Evolutionary conservation across 30 jellyfish, hydroid and myxozoan genomes (phyloP).

Genomic region (Haliclystus octoradiatus): DNA sequence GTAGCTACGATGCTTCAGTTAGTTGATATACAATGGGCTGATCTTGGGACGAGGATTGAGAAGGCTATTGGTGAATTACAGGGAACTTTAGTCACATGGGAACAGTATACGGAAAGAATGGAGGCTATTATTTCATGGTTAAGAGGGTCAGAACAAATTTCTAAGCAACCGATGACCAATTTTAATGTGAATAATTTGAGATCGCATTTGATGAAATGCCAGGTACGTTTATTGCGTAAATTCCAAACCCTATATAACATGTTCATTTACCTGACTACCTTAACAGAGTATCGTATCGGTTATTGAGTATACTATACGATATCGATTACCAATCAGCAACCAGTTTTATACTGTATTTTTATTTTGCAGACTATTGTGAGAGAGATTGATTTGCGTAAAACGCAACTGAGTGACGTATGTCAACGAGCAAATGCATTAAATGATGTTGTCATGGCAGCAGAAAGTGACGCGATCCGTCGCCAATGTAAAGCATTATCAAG

Average conservation of each 20-base stretch:
- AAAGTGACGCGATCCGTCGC: slow-evolving; percentile 18
- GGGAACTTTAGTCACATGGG: slow-evolving; percentile 60
- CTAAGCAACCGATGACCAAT: slow-evolving; percentile 46
- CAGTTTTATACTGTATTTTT: background rate
- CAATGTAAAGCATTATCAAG: slow-evolving; percentile 36
- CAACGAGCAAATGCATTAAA: slow-evolving; percentile 24
- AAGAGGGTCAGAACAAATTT: slow-evolving; percentile 44
- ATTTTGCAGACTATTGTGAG: slow-evolving; percentile 23
- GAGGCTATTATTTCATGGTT: slow-evolving; percentile 71
- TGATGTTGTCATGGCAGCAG: slow-evolving; percentile 21
- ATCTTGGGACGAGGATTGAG: background rate
- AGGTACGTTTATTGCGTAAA: slow-evolving; percentile 20
- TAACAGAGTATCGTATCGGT: no score
- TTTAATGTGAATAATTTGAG: slow-evolving; percentile 30
- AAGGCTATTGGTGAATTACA: slow-evolving; percentile 27
- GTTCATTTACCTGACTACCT: no score
- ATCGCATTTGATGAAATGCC: slow-evolving; percentile 33
- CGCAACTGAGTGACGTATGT: slow-evolving; percentile 37
- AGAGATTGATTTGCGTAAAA: slow-evolving; percentile 21
- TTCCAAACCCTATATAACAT: background rate
- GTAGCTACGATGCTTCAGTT: background rate
- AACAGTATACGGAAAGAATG: slow-evolving; percentile 77
- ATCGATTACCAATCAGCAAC: background rate
- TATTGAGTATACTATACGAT: no score
- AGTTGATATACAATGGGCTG: slow-evolving; percentile 17